Conservation (phyloP, 1,140 invertebrate species). For the Lepeophtheirus salmonis region DNA sequence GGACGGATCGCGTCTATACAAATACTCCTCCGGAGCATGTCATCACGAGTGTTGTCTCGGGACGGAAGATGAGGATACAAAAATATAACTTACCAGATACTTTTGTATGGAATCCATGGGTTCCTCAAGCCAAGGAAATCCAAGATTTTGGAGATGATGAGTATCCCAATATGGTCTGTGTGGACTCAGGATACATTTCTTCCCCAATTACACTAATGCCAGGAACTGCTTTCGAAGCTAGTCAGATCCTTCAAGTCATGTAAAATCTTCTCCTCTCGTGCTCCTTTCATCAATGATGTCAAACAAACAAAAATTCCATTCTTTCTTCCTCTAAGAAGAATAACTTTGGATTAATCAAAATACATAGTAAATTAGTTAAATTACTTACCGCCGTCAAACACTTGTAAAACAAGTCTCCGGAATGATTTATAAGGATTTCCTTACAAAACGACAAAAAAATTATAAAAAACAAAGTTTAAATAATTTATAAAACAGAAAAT, state of each 20-base stretch:
- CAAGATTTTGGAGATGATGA: constrained; percentile 84
- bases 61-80: constrained; percentile 69
- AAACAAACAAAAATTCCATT: no score
- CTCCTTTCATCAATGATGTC: no score
- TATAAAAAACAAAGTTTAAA: no score
- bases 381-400: no score
- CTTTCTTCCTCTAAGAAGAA: no score
- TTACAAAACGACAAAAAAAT: no score
- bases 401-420: no score
- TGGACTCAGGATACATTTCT: constrained; percentile 72
- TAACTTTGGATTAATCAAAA: no score
- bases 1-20: constrained; percentile 80
- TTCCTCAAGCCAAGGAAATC: constrained; percentile 72
- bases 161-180: constrained; percentile 83
- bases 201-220: constrained; percentile 62
- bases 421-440: no score
- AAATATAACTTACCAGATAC: constrained; percentile 87
- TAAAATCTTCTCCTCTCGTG: no score
- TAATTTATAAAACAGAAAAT: no score
- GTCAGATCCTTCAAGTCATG: constrained; percentile 61
- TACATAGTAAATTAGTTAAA: no score
- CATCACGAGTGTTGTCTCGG: constrained; percentile 75
- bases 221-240: constrained; percentile 66
- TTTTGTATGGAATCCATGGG: constrained; percentile 92
- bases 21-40: constrained; percentile 77